phyloP scores from a whole-genome alignment of 2,113 vertebrate genomes.

The Scomber scombrus region DNA sequence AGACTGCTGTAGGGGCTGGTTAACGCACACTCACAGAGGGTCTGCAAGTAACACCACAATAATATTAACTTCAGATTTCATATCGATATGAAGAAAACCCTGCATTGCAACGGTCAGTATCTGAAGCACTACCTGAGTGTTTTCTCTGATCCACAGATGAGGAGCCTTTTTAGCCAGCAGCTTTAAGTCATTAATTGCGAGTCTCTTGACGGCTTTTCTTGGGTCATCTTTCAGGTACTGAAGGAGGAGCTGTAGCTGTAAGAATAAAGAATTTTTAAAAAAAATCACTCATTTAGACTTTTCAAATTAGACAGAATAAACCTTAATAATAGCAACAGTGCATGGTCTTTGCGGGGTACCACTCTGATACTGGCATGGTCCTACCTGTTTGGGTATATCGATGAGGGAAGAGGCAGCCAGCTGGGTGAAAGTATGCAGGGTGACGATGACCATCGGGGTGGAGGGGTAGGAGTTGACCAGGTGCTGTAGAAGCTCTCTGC shows the following conservation, averaged over 20 bases:
- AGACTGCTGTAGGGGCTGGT: constrained; percentile 93
- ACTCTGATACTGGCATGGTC: background rate
- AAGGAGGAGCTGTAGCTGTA: constrained; percentile 93
- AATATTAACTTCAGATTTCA: background rate
- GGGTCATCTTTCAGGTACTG: constrained; percentile 96
- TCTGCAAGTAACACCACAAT: constrained; percentile 75
- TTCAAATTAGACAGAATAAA: no score
- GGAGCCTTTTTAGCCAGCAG: constrained; percentile 95
- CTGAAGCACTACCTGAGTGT: constrained; percentile 89
- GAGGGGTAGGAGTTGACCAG: constrained; percentile 95
- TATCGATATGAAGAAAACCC: background rate
- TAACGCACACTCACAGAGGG: constrained; percentile 95
- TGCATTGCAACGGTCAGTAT: background rate
- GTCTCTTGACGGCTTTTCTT: constrained; percentile 95
- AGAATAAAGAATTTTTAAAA: background rate
- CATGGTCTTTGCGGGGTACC: background rate
- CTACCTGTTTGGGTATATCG: constrained; percentile 97
- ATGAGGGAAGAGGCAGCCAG: constrained; percentile 95
- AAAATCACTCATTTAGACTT: background rate
- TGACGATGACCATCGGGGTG: constrained; percentile 96
- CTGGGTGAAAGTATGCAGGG: constrained; percentile 96
- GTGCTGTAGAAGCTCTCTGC: constrained; percentile 93
- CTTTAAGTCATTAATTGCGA: constrained; percentile 94
- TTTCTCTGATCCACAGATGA: constrained; percentile 95
- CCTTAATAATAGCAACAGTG: background rate